phyloP scores from a whole-genome alignment of 1,140 invertebrate species.

The Cryptotermes secundus region DNA sequence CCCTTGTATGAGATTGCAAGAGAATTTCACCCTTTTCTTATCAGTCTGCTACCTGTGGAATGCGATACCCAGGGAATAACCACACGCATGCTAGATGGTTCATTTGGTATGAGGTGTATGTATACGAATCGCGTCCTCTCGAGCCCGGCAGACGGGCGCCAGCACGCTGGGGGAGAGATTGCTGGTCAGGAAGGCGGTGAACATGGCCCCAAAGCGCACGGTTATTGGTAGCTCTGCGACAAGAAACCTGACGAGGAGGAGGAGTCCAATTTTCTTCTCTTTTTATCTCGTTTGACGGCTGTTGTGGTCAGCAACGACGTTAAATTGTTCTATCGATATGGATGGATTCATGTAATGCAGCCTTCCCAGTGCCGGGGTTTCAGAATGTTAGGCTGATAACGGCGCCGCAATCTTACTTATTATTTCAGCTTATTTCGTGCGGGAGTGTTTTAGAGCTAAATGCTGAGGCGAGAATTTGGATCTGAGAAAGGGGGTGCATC shows the following conservation, averaged over 20 bases:
- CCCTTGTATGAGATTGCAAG: background rate
- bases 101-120: slow-evolving; percentile 8
- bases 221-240: background rate
- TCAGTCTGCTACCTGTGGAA: slow-evolving; percentile 14
- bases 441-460: too few relatives aligned
- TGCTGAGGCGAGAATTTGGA: too few relatives aligned
- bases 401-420: too few relatives aligned
- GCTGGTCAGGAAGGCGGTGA: slow-evolving; percentile 12
- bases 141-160: background rate
- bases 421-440: too few relatives aligned
- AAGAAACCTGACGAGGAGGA: slow-evolving; percentile 1
- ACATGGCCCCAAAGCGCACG: background rate
- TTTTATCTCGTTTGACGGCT: slow-evolving; percentile 7
- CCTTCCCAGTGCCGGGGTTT: background rate
- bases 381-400: background rate
- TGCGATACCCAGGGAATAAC: background rate
- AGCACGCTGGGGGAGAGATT: background rate
- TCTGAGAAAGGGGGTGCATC: too few relatives aligned
- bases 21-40: background rate
- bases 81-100: background rate
- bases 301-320: background rate
- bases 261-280: slow-evolving; percentile 1
- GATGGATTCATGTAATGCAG: background rate
- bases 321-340: background rate
- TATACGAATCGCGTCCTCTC: background rate